Base-by-base conservation (phyloP, 2,113 vertebrate genomes). In the Aplodontia rufa region DNA sequence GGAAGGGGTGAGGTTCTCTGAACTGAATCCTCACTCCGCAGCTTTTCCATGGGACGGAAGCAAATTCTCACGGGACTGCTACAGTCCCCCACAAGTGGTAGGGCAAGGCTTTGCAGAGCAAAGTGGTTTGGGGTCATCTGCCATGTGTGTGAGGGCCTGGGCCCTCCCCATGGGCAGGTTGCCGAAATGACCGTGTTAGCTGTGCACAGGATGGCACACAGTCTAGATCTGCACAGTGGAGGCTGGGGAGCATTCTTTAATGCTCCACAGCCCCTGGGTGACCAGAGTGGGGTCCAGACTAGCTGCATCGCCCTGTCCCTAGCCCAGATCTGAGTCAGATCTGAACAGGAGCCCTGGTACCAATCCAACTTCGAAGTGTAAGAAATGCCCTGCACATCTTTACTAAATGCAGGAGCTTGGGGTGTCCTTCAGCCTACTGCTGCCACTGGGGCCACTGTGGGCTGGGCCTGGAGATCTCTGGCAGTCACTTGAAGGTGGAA, bases 191-290 rank as follows among this genome's bases (percentile, higher is more conserved):
- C 40, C 40, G 3, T 37, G 51, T 45, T 16, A 24, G n/a, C 28
- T 30, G 7, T 17, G 8, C 4, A 0, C 2, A 1, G 53, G 26
- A 19, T 8, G 2, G 37, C 20, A 16, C 17, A 14, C 5, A 0
- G 12, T 60, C 74, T 49, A 68, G 30, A 62, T 68, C 12, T 68
- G 30, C 26, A 7, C 0, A 3, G 35, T 30, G 4, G 16, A 64
- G 32, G 22, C 53, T 87, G 26, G n/a, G 32, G 35, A 84, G 45
- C 47, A 20, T 37, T 64, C 30, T 60, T 60, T 10, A 58, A 26
- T 37, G 35, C 42, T 14, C n/a, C 14, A 8, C 14, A 19, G 8
- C 13, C 55, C 28, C 9, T 8, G 19, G 3, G 13, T 10, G 9
- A 19, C 30, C 74, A 68, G 51, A 60, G 30, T 75, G 9, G 68